Evolutionary conservation across 2,113 vertebrate species (phyloP).

Genomic region (Otus sunia): DNA sequence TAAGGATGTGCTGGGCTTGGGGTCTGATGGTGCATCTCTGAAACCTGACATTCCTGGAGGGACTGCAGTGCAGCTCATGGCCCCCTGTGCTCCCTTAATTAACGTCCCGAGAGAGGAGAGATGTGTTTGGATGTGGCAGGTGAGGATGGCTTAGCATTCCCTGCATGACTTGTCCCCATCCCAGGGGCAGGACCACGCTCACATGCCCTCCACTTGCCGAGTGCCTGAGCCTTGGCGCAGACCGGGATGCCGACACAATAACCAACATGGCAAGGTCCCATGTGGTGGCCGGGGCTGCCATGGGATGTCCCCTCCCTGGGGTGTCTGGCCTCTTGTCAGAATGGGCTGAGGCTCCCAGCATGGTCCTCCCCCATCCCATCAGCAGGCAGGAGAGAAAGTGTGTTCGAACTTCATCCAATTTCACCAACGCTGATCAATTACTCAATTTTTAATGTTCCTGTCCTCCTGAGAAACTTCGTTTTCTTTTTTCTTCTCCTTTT

Average conservation of each 20-base stretch:
- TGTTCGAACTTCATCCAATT: background rate
- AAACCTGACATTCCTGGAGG: background rate
- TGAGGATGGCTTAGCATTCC: background rate
- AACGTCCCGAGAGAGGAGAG: background rate
- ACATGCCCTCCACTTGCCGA: rapidly evolving
- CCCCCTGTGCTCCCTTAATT: background rate
- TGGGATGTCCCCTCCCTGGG: too few species aligned
- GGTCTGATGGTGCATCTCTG: background rate
- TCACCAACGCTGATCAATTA: background rate
- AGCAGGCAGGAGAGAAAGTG: background rate
- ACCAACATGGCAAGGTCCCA: background rate
- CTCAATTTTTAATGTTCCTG: background rate
- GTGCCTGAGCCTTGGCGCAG: rapidly evolving
- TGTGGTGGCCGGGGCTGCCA: rapidly evolving
- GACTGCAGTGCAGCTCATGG: rapidly evolving
- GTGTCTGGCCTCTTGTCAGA: background rate
- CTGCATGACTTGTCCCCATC: background rate
- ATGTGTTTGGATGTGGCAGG: background rate
- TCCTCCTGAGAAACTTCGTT: background rate
- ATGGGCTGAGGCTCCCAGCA: rapidly evolving
- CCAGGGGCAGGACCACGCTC: background rate
- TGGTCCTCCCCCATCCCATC: background rate
- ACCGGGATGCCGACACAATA: background rate
- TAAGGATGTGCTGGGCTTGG: background rate
- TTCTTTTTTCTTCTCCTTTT: background rate